These are phyloP conservation scores for Pammene fasciana DNA, from an alignment of 2,888 invertebrate genomes.

Conservation along the genomic window DNA sequence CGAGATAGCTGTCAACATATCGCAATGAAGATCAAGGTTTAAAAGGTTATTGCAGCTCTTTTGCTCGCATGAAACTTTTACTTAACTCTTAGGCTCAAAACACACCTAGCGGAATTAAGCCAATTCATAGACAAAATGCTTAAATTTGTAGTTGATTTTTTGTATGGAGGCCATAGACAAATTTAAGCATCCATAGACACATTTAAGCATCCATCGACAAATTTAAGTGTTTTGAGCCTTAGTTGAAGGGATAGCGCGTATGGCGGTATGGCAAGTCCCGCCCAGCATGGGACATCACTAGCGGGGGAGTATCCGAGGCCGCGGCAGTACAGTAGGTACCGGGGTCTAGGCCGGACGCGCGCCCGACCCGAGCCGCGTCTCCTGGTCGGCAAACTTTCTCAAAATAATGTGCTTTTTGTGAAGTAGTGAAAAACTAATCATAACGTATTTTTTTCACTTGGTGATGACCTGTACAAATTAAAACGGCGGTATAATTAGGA, in stretches of 20 bases:
- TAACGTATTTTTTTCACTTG: neutral
- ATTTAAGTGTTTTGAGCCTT: no score
- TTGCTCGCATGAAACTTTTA: neutral
- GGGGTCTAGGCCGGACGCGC: slow-evolving; percentile 22
- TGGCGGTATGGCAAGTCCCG: neutral
- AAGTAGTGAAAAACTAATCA: slow-evolving; percentile 4
- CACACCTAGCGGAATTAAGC: no score
- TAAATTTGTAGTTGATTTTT: no score
- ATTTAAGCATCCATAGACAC: no score
- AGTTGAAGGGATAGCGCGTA: neutral
- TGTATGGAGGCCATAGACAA: no score
- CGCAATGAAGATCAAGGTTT: neutral
- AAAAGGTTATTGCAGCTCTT: neutral
- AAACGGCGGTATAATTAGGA: neutral
- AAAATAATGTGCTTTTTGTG: slow-evolving; percentile 17
- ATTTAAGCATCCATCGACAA: no score
- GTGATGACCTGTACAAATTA: neutral
- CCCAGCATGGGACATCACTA: slow-evolving; percentile 21
- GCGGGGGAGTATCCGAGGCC: neutral
- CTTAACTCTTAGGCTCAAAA: no score
- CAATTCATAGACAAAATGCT: no score
- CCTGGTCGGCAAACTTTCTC: slow-evolving; percentile 15
- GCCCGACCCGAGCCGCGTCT: neutral
- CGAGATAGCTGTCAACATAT: no score
- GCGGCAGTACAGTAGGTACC: slow-evolving; percentile 5